Percentiles rank a stretch among this genome's conserved stretches.
phyloP scores from a whole-genome alignment of 2,888 invertebrate species.

The Ophion ventricosus region DNA sequence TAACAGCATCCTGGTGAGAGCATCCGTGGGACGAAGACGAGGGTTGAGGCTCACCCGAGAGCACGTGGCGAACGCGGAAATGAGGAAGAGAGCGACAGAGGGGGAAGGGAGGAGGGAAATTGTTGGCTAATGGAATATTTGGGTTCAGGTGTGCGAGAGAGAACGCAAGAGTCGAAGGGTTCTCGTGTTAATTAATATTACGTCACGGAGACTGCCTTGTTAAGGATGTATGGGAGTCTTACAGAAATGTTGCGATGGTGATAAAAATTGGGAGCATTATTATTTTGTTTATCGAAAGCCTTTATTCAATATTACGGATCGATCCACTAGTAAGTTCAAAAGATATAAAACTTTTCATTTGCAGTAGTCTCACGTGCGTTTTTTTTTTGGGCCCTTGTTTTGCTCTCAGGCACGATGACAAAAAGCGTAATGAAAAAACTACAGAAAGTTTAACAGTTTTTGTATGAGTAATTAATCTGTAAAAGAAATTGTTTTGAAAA shows the following conservation, averaged over 20 bases:
- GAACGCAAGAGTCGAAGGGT: conserved; percentile 77
- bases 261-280: not conserved
- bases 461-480: too few species aligned
- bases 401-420: too few species aligned
- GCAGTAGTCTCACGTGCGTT: too few species aligned
- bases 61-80: conserved; percentile 63
- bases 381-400: too few species aligned
- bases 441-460: too few species aligned
- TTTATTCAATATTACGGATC: too few species aligned
- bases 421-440: too few species aligned
- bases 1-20: conserved; percentile 50
- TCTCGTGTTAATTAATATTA: conserved; percentile 83
- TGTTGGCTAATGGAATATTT: conserved; percentile 62
- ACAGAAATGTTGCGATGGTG: not conserved
- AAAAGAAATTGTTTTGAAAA: too few species aligned
- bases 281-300: not conserved
- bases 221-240: conserved; percentile 68
- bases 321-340: too few species aligned
- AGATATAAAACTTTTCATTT: too few species aligned
- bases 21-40: conserved; percentile 48
- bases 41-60: conserved; percentile 48
- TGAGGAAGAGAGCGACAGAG: conserved; percentile 61
- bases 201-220: conserved; percentile 81
- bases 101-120: conserved; percentile 27
- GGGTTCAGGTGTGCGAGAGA: conserved; percentile 63